Conservation (phyloP, 2,888 invertebrate species). For the Drosophila nr. fundita region DNA sequence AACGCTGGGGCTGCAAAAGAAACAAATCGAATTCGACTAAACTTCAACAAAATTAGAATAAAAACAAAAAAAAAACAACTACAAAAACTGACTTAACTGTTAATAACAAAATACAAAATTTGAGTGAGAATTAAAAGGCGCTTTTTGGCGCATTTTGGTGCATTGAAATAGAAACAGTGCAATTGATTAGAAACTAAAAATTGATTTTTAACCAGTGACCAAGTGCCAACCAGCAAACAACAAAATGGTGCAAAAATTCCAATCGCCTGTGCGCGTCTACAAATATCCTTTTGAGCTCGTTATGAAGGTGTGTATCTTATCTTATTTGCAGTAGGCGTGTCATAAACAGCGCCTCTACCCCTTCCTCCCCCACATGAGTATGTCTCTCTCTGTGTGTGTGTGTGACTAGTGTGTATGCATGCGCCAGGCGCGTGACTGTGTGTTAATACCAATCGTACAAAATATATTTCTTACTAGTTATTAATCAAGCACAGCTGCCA, state of each 20-base stretch:
- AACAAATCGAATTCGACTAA: conserved; percentile 16
- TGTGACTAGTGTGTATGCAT: conserved; percentile 35
- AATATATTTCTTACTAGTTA: conserved; percentile 12
- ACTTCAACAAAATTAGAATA: conserved; percentile 14
- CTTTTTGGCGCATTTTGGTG: conserved; percentile 36
- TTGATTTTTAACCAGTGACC: conserved; percentile 67
- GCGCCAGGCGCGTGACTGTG: conserved; percentile 38
- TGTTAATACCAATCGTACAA: conserved; percentile 27
- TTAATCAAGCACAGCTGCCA: conserved; percentile 39
- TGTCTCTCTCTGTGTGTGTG: conserved; percentile 5
- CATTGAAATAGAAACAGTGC: conserved; percentile 37
- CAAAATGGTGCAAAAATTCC: conserved; percentile 97
- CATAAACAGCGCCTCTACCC: conserved; percentile 14
- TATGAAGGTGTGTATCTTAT: conserved; percentile 92
- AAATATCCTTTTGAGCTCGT: conserved; percentile 97
- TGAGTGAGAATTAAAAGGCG: conserved; percentile 32
- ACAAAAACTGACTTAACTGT: conserved; percentile 10
- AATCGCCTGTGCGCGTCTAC: conserved; percentile 97
- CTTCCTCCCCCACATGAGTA: background rate
- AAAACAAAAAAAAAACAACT: conserved; percentile 1
- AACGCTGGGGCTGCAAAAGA: conserved; percentile 56
- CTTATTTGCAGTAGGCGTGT: conserved; percentile 60
- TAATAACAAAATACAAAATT: conserved; percentile 30
- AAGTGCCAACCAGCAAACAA: conserved; percentile 44
- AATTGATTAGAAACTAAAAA: conserved; percentile 41